Conservation (phyloP, 2,113 vertebrate species). For the Recurvirostra avosetta region DNA sequence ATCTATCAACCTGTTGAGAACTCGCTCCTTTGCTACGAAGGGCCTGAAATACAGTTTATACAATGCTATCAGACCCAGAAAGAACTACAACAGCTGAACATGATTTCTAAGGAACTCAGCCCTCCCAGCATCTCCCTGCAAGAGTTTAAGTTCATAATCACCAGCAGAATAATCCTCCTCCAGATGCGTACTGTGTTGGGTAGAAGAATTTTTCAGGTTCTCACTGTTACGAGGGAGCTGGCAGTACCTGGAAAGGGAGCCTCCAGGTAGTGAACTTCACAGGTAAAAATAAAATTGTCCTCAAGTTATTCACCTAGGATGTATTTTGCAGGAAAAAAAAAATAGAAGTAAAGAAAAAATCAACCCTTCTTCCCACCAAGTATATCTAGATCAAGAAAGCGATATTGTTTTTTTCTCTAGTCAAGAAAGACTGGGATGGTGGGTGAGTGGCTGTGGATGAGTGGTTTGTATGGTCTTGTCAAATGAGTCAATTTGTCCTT, state of each 20-base stretch:
- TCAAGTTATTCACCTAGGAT: background rate
- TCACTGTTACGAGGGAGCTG: background rate
- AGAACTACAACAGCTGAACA: background rate
- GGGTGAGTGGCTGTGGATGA: background rate
- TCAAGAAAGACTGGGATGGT: background rate
- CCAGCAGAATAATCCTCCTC: background rate
- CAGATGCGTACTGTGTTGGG: background rate
- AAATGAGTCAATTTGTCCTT: slow-evolving; percentile 3
- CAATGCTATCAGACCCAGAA: background rate
- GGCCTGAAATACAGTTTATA: background rate
- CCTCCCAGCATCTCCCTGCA: background rate
- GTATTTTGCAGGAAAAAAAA: background rate
- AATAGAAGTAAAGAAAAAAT: background rate
- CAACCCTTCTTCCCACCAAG: background rate
- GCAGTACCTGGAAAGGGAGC: background rate
- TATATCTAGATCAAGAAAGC: background rate
- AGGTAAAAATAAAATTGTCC: background rate
- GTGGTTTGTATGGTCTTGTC: background rate
- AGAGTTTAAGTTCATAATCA: background rate
- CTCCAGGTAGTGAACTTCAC: background rate
- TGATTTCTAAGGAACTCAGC: background rate
- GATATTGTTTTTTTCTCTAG: background rate
- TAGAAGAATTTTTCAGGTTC: background rate
- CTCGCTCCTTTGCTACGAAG: background rate
- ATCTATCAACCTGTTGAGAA: background rate